Percentiles rank a stretch among this genome's conserved stretches.
Conservation (phyloP, 1,140 invertebrate genomes). For the Rhopalosiphum maidis region DNA sequence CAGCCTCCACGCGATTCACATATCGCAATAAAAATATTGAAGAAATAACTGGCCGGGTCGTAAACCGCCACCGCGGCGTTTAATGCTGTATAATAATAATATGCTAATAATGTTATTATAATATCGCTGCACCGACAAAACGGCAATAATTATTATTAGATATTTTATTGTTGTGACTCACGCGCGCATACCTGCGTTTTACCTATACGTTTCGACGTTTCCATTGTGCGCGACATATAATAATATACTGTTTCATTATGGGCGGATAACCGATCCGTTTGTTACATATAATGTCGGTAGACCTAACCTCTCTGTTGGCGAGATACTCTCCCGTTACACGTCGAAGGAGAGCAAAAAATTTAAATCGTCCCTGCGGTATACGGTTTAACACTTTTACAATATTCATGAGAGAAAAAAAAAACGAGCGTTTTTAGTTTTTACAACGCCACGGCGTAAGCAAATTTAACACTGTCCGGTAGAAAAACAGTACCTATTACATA, state of each 20-base stretch:
- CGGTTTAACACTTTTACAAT: background rate
- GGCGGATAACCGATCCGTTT: background rate
- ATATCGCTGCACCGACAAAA: background rate
- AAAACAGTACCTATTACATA: no score
- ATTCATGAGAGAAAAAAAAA: background rate
- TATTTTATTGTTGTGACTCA: background rate
- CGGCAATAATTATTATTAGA: background rate
- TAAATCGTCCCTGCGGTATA: background rate
- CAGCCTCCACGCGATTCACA: background rate
- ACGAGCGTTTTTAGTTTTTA: background rate
- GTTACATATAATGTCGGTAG: no score
- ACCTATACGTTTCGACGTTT: background rate
- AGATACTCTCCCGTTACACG: background rate
- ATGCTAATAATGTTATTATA: conserved; percentile 5
- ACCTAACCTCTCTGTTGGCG: background rate
- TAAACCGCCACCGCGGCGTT: background rate
- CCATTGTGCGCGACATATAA: background rate
- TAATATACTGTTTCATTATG: background rate
- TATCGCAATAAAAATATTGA: background rate
- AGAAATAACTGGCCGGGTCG: background rate
- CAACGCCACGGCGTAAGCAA: background rate
- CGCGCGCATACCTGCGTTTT: background rate
- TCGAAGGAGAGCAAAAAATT: background rate
- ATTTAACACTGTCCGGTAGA: background rate
- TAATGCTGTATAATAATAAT: background rate